Evolutionary conservation across 2,888 invertebrate genomes (phyloP), one percentile per base, ranked within the genome.

Genomic region (Odontomyia ornata): DNA sequence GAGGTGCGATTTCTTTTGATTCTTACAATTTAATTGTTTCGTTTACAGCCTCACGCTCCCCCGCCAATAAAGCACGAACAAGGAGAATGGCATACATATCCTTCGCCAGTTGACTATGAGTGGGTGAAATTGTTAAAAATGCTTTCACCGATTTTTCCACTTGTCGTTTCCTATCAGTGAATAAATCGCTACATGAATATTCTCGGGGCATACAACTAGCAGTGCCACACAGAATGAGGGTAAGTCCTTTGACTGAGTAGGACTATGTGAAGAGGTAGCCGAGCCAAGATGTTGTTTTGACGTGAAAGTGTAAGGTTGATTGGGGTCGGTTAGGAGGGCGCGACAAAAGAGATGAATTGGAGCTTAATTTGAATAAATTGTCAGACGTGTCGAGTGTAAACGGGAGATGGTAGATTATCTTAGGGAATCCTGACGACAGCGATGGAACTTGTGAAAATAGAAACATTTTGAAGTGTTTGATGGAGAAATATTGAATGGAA

Each of bases 91-190:
- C 52, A 52, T 15, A 11, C 43, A n/a, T 52, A 4, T 52, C 52
- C 7, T 15, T 4, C 18, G 52, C 23, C 13, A 52, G 18, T 52
- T 52, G 4, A 15, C 52, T 13, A 52, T 52, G 18, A 52, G 57
- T 73, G 30, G 75, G 64, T 46, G 28, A 60, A 75, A 75, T 75
- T 75, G 57, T 62, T 23, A 75, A 75, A 75, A 62, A 75, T 75
- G 75, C 64, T 30, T 30, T 18, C 47, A 36, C 60, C 27, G 47
- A 46, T 47, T 73, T 64, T 75, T 75, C 75, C 75, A 75, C 75
- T 75, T 75, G 75, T 75, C 75, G 62, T 18, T 23, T 47, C 52
- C 46, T 13, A 75, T 75, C 57, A 75, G 46, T 75, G 46, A 75
- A 75, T 75, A 23, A 43, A 27, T 25, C 36, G 43, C 36, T 69